A percentile compares a stretch with the other conserved stretches of the same genome.
Evolutionary conservation across 1,140 invertebrate species (phyloP).

Genomic region (Achatina immaculata): DNA sequence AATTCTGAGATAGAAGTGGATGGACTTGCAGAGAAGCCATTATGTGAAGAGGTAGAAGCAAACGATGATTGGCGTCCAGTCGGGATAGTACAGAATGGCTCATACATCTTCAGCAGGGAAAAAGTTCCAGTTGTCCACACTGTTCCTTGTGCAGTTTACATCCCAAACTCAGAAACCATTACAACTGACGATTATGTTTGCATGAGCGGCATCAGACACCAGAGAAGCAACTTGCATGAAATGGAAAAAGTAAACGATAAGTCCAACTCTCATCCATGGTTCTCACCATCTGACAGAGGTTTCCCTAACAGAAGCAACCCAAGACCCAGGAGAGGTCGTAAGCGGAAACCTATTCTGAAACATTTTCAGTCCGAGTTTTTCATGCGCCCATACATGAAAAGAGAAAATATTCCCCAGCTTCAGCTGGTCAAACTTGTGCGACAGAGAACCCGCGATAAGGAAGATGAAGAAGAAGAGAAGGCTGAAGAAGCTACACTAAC

Average conservation of each 20-base stretch:
- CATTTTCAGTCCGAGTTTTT: conserved; percentile 33
- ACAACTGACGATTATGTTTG: not conserved
- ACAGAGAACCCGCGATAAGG: conserved; percentile 3
- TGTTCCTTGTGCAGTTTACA: not conserved
- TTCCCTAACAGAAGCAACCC: conserved; percentile 2
- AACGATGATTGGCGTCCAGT: conserved; percentile 11
- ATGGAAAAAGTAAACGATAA: not conserved
- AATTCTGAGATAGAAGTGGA: not conserved
- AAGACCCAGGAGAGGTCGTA: conserved; percentile 16
- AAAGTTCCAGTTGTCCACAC: not conserved
- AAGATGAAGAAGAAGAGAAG: conserved; percentile 22
- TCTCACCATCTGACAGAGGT: not conserved
- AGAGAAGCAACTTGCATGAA: not conserved
- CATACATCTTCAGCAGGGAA: not conserved
- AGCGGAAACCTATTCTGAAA: conserved; percentile 9
- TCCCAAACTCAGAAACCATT: not conserved
- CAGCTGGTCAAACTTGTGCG: conserved; percentile 21
- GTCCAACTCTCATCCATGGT: not conserved
- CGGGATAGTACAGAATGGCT: not conserved
- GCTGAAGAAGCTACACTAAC: not conserved
- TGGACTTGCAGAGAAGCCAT: not conserved
- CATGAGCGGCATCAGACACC: not conserved
- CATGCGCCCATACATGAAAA: conserved; percentile 25
- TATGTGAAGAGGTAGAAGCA: conserved; percentile 4
- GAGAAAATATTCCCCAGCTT: conserved; percentile 23